Conservation (phyloP, 2,888 invertebrate genomes). For the Steinernema hermaphroditum region DNA sequence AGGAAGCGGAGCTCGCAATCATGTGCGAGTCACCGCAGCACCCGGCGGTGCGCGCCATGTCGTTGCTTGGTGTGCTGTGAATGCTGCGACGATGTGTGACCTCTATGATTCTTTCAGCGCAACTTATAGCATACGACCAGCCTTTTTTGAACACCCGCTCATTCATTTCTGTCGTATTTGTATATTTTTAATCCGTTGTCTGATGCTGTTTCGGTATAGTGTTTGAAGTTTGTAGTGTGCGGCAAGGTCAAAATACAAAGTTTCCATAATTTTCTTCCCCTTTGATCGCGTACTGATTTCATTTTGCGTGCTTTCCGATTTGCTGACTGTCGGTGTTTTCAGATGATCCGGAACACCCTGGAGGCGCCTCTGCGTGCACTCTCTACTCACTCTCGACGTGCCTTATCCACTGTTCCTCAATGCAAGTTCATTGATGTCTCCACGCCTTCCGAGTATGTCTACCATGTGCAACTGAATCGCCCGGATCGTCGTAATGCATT, state of each 20-base stretch:
- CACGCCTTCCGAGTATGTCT: slow-evolving; percentile 64
- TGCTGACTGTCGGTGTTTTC: not conserved
- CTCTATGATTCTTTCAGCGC: not conserved
- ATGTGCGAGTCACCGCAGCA: not conserved
- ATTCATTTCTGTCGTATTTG: too few relatives aligned
- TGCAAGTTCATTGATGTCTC: slow-evolving; percentile 37
- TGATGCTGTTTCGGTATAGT: not conserved
- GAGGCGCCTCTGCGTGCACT: too few relatives aligned
- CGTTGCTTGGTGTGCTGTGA: slow-evolving; percentile 22
- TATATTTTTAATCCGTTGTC: too few relatives aligned
- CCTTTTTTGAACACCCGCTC: too few relatives aligned
- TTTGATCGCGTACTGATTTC: not conserved
- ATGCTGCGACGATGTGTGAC: slow-evolving; percentile 1
- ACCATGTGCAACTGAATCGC: slow-evolving; percentile 82
- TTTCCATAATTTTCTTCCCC: not conserved
- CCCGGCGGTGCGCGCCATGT: slow-evolving; percentile 9
- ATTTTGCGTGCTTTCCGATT: too few relatives aligned
- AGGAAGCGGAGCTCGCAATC: slow-evolving; percentile 4
- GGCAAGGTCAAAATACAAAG: slow-evolving; percentile 11
- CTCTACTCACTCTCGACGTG: not conserved
- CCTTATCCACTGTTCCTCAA: slow-evolving; percentile 32
- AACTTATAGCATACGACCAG: not conserved
- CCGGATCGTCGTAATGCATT: slow-evolving; percentile 87
- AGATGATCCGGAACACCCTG: not conserved
- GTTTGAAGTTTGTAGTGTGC: not conserved